Percentiles rank a stretch among this genome's conserved stretches.
phyloP scores from a whole-genome alignment of 2,888 invertebrate species.

The Dioctria linearis region DNA sequence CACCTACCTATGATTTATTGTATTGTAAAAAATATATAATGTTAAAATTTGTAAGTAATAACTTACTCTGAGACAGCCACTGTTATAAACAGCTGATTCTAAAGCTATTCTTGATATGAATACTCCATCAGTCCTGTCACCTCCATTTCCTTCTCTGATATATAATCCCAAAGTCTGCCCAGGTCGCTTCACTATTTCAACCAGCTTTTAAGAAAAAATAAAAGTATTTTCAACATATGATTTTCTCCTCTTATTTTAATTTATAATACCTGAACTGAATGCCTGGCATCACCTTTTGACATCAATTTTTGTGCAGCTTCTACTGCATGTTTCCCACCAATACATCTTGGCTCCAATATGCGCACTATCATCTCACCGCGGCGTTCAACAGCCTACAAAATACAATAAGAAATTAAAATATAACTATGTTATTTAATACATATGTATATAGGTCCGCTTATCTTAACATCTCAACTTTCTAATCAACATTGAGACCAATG shows the following conservation, averaged over 20 bases:
- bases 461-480: too few species aligned
- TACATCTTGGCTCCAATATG: slow-evolving; percentile 88
- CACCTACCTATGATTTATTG: slow-evolving; percentile 81
- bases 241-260: not conserved
- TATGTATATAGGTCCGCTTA: too few species aligned
- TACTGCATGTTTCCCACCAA: slow-evolving; percentile 88
- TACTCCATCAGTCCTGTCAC: slow-evolving; percentile 94
- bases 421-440: too few species aligned
- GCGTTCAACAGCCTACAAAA: slow-evolving; percentile 84
- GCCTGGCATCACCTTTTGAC: slow-evolving; percentile 74
- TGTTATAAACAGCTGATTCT: slow-evolving; percentile 97
- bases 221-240: too few species aligned
- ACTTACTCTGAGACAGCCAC: slow-evolving; percentile 90
- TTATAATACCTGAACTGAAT: slow-evolving; percentile 75
- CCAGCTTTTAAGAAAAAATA: slow-evolving; percentile 75
- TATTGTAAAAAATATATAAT: not conserved
- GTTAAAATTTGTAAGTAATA: not conserved
- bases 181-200: slow-evolving; percentile 98
- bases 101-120: slow-evolving; percentile 96
- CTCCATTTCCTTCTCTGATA: slow-evolving; percentile 99
- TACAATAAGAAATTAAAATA: not conserved
- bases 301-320: slow-evolving; percentile 92
- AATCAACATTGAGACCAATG: too few species aligned
- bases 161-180: slow-evolving; percentile 98
- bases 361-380: slow-evolving; percentile 96